These are phyloP conservation scores for Centroberyx gerrardi DNA, from an alignment of 2,797 vertebrate species.

Conservation along the genomic window DNA sequence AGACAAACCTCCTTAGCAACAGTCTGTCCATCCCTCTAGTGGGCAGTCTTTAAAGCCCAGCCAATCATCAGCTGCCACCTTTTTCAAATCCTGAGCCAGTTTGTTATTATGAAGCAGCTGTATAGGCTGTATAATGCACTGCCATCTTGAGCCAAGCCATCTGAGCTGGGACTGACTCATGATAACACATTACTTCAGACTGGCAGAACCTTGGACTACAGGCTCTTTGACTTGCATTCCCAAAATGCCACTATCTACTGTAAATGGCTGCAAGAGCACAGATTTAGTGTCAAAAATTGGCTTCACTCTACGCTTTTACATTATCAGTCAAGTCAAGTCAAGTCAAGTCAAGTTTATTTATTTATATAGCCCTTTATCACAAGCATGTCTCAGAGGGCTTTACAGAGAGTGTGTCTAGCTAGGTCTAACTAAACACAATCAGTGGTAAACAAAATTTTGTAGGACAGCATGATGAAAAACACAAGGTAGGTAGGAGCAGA, in stretches of 20 bases:
- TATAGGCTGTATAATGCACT: slow-evolving; percentile 10
- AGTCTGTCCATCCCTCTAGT: slow-evolving; percentile 3
- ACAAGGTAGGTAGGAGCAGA: too few relatives aligned
- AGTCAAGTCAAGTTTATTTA: too few relatives aligned
- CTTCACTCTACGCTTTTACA: background rate
- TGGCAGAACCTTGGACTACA: background rate
- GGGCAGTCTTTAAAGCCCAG: background rate
- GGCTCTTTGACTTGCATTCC: slow-evolving; percentile 12
- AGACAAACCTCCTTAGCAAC: background rate
- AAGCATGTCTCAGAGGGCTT: too few relatives aligned
- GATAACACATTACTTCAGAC: slow-evolving; percentile 38
- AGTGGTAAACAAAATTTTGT: too few relatives aligned
- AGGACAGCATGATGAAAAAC: too few relatives aligned
- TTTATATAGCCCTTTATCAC: too few relatives aligned
- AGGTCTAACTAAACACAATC: too few relatives aligned
- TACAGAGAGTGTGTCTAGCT: too few relatives aligned
- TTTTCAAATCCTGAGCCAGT: slow-evolving; percentile 2
- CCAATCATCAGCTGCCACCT: slow-evolving; percentile 39
- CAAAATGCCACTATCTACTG: slow-evolving; percentile 12
- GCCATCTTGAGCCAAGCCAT: background rate
- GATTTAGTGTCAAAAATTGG: too few relatives aligned
- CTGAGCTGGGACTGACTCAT: slow-evolving; percentile 16
- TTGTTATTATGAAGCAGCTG: slow-evolving; percentile 1
- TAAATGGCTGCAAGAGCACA: background rate
- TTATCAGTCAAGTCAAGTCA: too few relatives aligned